Evolutionary conservation across 2,113 vertebrate species (phyloP).

Genomic region (Morone saxatilis): DNA sequence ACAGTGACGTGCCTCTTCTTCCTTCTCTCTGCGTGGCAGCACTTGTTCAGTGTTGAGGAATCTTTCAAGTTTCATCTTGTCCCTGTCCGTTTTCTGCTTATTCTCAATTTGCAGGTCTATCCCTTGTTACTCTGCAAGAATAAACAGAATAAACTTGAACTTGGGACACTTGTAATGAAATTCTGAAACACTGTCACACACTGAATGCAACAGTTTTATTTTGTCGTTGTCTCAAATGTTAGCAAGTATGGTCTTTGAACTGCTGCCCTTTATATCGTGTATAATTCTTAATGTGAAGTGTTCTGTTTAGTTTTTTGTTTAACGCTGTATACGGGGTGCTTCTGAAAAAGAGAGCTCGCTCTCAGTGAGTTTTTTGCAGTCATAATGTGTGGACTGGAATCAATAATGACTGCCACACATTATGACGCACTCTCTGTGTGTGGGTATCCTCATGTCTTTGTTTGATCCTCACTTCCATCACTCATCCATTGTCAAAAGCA

Average conservation of each 20-base stretch:
- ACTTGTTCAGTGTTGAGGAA: neutral
- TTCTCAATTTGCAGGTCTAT: neutral
- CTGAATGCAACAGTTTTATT: no score
- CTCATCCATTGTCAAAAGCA: neutral
- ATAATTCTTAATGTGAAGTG: neutral
- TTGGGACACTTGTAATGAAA: no score
- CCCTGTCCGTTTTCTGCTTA: neutral
- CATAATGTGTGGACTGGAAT: conserved; percentile 13
- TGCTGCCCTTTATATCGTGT: neutral
- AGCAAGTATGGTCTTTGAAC: neutral
- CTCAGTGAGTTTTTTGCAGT: neutral
- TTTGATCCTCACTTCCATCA: neutral
- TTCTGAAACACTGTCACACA: no score
- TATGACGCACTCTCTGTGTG: neutral
- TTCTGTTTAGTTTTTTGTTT: neutral
- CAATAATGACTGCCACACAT: conserved; percentile 8
- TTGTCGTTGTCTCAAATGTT: neutral
- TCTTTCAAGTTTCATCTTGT: neutral
- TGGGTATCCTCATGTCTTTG: neutral
- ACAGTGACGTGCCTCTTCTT: neutral
- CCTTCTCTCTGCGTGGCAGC: neutral
- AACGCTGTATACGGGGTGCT: neutral
- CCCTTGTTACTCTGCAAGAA: neutral
- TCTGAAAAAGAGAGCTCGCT: neutral
- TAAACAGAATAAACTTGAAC: neutral